A percentile compares a stretch with the other conserved stretches of the same genome.
These are phyloP conservation scores for Columba guinea DNA, from an alignment of 2,797 vertebrate genomes.

Conservation along the genomic window DNA sequence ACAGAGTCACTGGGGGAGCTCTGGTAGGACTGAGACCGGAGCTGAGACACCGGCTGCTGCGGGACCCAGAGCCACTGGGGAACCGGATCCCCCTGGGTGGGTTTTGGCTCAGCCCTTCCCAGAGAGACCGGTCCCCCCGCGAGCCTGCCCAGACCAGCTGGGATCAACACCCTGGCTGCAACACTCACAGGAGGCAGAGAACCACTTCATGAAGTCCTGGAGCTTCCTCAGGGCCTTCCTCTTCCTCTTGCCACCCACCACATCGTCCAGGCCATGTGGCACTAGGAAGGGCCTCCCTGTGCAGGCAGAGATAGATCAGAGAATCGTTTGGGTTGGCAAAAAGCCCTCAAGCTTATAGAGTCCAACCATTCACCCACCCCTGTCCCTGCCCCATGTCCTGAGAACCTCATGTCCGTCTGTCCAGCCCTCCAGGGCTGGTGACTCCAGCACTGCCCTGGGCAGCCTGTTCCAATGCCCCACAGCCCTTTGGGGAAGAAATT, in stretches of 20 bases:
- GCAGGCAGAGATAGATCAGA: neutral
- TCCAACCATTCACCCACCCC: too few relatives aligned
- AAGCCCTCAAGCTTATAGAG: too few relatives aligned
- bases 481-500: too few relatives aligned
- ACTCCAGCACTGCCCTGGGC: too few relatives aligned
- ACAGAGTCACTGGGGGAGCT: neutral
- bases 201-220: slow-evolving; percentile 88
- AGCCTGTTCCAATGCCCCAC: too few relatives aligned
- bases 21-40: neutral
- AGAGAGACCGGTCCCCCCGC: rapidly evolving
- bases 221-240: slow-evolving; percentile 70
- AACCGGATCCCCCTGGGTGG: rapidly evolving
- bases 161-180: rapidly evolving
- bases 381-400: too few relatives aligned
- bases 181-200: slow-evolving; percentile 81
- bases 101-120: neutral
- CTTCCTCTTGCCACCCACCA: slow-evolving; percentile 84
- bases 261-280: slow-evolving; percentile 77
- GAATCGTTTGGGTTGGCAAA: too few relatives aligned
- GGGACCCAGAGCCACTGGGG: rapidly evolving
- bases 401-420: too few relatives aligned
- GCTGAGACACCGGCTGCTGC: rapidly evolving
- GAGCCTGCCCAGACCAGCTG: rapidly evolving
- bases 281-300: slow-evolving; percentile 84
- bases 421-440: too few relatives aligned